These are phyloP conservation scores for Palloptera scutellata DNA, from an alignment of 2,888 invertebrate genomes.

Conservation along the genomic window DNA sequence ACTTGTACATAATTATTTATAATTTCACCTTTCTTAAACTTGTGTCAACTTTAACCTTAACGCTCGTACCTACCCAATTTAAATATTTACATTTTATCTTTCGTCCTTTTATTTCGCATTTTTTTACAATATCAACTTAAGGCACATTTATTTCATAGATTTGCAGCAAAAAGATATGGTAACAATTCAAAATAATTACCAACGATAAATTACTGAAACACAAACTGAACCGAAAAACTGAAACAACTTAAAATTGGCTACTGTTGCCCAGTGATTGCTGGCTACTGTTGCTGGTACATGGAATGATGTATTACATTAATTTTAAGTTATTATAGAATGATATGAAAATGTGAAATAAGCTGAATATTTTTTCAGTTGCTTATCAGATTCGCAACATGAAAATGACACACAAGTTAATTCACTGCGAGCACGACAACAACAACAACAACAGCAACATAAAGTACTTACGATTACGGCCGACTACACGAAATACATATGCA, in stretches of 20 bases:
- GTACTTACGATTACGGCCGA: no score
- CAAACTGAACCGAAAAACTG: background rate
- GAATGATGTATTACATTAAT: constrained; percentile 5
- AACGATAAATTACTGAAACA: constrained; percentile 35
- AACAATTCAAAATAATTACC: constrained; percentile 35
- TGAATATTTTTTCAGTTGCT: background rate
- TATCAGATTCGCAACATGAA: constrained; percentile 28
- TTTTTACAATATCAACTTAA: background rate
- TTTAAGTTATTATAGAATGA: constrained; percentile 10
- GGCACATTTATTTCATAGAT: constrained; percentile 12
- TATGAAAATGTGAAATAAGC: constrained; percentile 2
- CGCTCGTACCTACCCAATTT: no score
- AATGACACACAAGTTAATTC: constrained; percentile 19
- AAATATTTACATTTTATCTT: background rate
- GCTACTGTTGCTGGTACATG: background rate
- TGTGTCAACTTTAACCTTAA: no score
- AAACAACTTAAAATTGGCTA: background rate
- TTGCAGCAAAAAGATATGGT: constrained; percentile 22
- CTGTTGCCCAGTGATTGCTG: background rate
- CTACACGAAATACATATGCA: no score
- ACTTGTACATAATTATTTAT: no score
- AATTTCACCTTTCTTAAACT: no score
- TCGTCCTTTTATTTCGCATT: background rate
- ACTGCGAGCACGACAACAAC: background rate
- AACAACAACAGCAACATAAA: background rate